Evolutionary conservation across 2,797 vertebrate genomes (phyloP), one percentile per base, ranked within the genome.

Genomic region (Premnoplex brunnescens): DNA sequence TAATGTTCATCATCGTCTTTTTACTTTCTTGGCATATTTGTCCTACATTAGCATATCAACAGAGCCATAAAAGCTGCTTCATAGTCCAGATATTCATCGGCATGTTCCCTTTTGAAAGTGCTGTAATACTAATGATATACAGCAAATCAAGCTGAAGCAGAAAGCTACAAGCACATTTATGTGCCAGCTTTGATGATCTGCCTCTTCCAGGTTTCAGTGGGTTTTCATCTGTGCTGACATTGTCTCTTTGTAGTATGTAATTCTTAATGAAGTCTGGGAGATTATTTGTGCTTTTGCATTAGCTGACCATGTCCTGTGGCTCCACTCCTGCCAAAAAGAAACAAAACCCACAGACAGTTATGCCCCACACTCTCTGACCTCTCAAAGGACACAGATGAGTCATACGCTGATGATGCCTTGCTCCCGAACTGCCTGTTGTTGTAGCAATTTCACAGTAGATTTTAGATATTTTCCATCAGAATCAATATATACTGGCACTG

Each of bases 331-430:
- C 55, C 75, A 73, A 79, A 63, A 83, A 64, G 73, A 90, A 88
- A 90, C 2, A 5, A 97, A 96, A 93, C 91, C 77, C 84, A 71
- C 71, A 44, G 88, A 95, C 86, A 95, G 41, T 64, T 89, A 19
- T 93, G 78, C 93, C 93, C 95, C 91, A 93, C 88, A 90, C 83
- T 62, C 86, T 60, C 91, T 91, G 94, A 90, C 90, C 86, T 93
- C 94, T 82, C 54, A 95, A 95, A 95, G 94, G 88, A 85, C 88
- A 71, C 52, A 36, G 34, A 95, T 97, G 93, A 97, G 78, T 96
- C 94, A 96, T 77, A 85, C 73, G 17, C 34, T 71, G 77, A 69
- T 69, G 77, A 84, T 82, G 63, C 62, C 52, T 94, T 1, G 2
- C 84, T 91, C 77, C 64, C 0, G 0, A 87, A 71, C 52, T 82